A percentile compares a stretch with the other conserved stretches of the same genome.
Conservation (phyloP, 2,888 invertebrate species). For the Tenthredo mesomela region DNA sequence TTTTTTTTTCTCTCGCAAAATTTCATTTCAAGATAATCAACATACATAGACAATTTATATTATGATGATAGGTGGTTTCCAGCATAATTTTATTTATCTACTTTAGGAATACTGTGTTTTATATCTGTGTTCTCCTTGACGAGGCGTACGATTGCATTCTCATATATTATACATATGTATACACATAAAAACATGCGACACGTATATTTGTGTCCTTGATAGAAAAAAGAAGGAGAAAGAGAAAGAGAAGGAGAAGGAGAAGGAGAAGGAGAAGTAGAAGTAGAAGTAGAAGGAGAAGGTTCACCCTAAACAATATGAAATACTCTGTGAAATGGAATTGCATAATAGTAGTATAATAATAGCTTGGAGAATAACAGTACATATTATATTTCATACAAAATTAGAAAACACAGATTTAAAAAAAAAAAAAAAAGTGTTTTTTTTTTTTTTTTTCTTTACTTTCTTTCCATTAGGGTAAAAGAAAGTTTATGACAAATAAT, state of each 20-base stretch:
- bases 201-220: not conserved
- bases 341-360: conserved; percentile 46
- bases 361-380: conserved; percentile 35
- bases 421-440: conserved; percentile 6
- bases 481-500: conserved; percentile 37
- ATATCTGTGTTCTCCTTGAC: conserved; percentile 54
- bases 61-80: not conserved
- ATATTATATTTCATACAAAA: conserved; percentile 52
- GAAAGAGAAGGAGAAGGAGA: not conserved
- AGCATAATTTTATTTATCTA: conserved; percentile 42
- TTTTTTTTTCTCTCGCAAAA: not conserved
- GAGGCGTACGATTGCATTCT: conserved; percentile 44
- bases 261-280: not conserved
- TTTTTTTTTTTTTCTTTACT: not conserved
- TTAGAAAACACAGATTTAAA: not conserved
- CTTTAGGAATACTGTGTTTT: conserved; percentile 53
- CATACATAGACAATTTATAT: not conserved
- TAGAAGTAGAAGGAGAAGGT: not conserved
- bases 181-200: not conserved
- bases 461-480: not conserved
- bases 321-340: conserved; percentile 59
- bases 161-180: conserved; percentile 3
- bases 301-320: conserved; percentile 32
- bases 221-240: not conserved
- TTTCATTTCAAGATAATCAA: not conserved